Evolutionary conservation across 2,888 invertebrate genomes (phyloP).

Genomic region (Lasius fuliginosus): DNA sequence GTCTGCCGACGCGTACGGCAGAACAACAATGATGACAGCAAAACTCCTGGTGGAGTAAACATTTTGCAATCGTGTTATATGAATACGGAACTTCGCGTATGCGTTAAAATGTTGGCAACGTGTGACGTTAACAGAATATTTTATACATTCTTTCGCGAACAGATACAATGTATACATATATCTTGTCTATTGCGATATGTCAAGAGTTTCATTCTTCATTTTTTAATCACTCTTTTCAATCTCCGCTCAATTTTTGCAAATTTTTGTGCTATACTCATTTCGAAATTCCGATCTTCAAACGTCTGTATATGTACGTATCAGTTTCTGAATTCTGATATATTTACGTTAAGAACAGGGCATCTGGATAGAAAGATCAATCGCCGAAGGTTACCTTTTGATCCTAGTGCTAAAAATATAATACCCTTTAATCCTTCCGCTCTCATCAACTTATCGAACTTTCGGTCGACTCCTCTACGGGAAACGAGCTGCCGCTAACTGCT

Average conservation of each 20-base stretch:
- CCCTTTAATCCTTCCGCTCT: background rate
- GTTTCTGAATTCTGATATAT: background rate
- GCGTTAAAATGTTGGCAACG: background rate
- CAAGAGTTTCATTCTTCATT: background rate
- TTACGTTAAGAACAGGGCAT: background rate
- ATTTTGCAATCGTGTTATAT: slow-evolving; percentile 8
- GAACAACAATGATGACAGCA: background rate
- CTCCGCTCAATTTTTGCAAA: background rate
- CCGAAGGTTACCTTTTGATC: background rate
- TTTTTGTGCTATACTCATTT: background rate
- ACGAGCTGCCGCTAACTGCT: slow-evolving; percentile 35
- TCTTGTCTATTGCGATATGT: background rate
- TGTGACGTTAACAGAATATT: background rate
- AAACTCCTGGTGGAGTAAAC: background rate
- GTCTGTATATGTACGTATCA: background rate
- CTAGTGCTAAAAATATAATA: slow-evolving; percentile 6
- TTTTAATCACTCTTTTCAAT: background rate
- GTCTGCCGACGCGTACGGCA: background rate
- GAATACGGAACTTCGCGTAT: slow-evolving; percentile 15
- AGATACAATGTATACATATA: background rate
- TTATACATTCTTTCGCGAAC: background rate
- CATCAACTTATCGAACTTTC: background rate
- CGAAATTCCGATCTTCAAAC: background rate
- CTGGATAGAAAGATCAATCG: background rate
- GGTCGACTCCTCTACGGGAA: slow-evolving; percentile 40